A percentile compares a stretch with the other conserved stretches of the same genome.
Evolutionary conservation across 2,113 vertebrate species (phyloP).

Genomic region (Brachirus orientalis): DNA sequence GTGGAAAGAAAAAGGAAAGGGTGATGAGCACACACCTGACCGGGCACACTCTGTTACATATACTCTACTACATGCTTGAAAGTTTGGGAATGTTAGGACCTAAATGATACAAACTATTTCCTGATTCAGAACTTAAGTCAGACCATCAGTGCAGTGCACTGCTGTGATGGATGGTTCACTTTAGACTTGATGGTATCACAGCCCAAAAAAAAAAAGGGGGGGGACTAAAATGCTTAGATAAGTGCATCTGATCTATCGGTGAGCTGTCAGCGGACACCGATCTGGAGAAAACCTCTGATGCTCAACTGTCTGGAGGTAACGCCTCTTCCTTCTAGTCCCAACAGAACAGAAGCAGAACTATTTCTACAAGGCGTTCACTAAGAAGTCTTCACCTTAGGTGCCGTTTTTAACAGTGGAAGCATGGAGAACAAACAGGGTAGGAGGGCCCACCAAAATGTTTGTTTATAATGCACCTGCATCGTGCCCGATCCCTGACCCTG

Average conservation of each 20-base stretch:
- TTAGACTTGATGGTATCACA: slow-evolving; percentile 45
- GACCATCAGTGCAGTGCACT: slow-evolving; percentile 42
- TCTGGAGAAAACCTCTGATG: too few relatives aligned
- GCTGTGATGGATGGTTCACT: slow-evolving; percentile 60
- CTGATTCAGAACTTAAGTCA: slow-evolving; percentile 27
- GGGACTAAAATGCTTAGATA: slow-evolving; percentile 33
- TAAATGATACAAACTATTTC: slow-evolving; percentile 54
- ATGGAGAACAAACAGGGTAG: slow-evolving; percentile 44
- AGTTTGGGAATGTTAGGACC: slow-evolving; percentile 72
- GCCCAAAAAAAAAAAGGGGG: slow-evolving; percentile 7
- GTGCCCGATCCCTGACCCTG: slow-evolving; percentile 53
- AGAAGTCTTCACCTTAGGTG: slow-evolving; percentile 39
- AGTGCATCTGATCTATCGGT: slow-evolving; percentile 60
- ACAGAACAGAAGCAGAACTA: slow-evolving; percentile 19
- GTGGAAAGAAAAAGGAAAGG: slow-evolving; percentile 57
- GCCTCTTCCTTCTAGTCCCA: slow-evolving; percentile 28
- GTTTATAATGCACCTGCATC: slow-evolving; percentile 45
- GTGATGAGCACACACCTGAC: slow-evolving; percentile 61
- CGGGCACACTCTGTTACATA: slow-evolving; percentile 63
- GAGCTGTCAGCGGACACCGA: too few relatives aligned
- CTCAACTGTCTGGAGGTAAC: slow-evolving; percentile 42
- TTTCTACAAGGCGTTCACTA: slow-evolving; percentile 53
- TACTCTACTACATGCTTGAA: slow-evolving; percentile 74
- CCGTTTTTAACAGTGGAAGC: slow-evolving; percentile 46
- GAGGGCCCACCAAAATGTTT: slow-evolving; percentile 44